Base-by-base conservation (phyloP, 37 sponge, comb jelly and placozoan species). In the Haliclona indistincta region DNA sequence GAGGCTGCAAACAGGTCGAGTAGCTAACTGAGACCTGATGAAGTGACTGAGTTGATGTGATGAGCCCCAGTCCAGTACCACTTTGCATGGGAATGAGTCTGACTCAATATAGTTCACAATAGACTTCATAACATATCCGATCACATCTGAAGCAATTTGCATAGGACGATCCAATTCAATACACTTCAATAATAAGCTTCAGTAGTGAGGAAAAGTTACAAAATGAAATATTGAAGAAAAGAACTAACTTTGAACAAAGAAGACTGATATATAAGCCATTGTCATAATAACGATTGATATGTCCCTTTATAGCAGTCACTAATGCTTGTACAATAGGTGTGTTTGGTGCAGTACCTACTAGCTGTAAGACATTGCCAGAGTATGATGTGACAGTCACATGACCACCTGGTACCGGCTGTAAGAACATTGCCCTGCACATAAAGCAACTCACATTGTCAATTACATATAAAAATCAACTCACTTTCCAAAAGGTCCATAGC, bases 141-240 rank as follows among this genome's bases (percentile, higher is more conserved):
- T 74, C 30, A 73, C 78, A 65, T 67, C 70, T 26, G 86, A 58
- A 43, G 79, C 80, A 37, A 65, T 63, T 37, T 40, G 35, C 26
- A 38, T 53, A 4, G 80, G 74, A 26, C 37, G n/a, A 0, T 26
- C 36, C 28, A 85, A 17, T 11, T 77, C 73, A 34, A 77, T 13
- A 8, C 79, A 71, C 32, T 63, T 70, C 10, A 85, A 63, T 7
- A 85, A 40, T 10, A 85, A 42, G 65, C 86, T 85, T 45, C n/a
- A 34, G 13, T 2, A 26, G 54, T 26, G 6, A 35, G 3, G 29
- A 22, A 38, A 38, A 77, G 10, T 22, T 22, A 71, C n/a, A 13
- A 71, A 23, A 45, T 26, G 33, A 38, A 25, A 26, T 72, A 17
- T 29, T 47, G 35, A 19, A 29, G 3, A 10, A 23, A 76, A 1